Evolutionary conservation across 2,113 vertebrate species (phyloP).

Genomic region (Rostratula benghalensis): DNA sequence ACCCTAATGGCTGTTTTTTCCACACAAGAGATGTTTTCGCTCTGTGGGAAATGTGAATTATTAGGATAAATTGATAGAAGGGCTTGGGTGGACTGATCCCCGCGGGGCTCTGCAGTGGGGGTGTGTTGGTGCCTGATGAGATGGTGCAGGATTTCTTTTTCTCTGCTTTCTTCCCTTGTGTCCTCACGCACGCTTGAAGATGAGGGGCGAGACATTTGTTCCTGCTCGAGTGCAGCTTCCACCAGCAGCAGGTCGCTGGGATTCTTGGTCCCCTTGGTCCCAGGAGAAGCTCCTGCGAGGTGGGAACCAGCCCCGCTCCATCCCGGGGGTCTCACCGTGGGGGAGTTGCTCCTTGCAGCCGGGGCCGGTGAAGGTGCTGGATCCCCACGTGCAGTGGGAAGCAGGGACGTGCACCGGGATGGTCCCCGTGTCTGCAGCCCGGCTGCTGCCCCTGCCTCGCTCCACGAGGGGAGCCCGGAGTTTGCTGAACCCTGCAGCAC

Average conservation of each 20-base stretch:
- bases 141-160: background rate
- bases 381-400: background rate
- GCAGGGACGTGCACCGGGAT: background rate
- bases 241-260: background rate
- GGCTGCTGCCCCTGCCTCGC: background rate
- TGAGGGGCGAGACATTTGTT: rapidly evolving
- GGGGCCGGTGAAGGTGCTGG: rapidly evolving
- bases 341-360: background rate
- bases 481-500: background rate
- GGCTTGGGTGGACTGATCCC: rapidly evolving
- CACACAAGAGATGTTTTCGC: background rate
- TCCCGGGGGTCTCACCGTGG: rapidly evolving
- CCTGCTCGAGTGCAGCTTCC: background rate
- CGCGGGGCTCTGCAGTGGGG: rapidly evolving
- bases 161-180: background rate
- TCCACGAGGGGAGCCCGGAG: rapidly evolving
- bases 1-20: background rate
- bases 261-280: background rate
- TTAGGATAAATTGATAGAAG: background rate
- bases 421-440: background rate
- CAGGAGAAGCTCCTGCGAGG: background rate
- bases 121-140: background rate
- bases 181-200: background rate
- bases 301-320: rapidly evolving
- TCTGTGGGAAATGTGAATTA: background rate